Base-by-base conservation (phyloP, 2,888 invertebrate genomes). In the Apoda limacodes region DNA sequence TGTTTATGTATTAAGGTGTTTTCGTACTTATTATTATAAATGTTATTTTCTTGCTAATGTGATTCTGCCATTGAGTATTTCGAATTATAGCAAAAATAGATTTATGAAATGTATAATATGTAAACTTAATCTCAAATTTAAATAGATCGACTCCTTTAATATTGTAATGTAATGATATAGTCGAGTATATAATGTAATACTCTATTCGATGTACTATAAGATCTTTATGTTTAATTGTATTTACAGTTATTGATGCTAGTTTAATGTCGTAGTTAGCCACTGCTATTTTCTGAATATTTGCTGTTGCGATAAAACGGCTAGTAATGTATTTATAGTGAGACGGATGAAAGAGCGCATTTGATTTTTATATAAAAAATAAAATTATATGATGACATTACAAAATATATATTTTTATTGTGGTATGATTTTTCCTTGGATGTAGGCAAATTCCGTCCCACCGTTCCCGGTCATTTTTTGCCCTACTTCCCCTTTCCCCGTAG, bases 311-410 rank as follows among this genome's bases (percentile, higher is more conserved):
- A 55, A 52, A 60, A 57, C 43, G 59, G 65, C 67, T 54, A 62
- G 59, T 58, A 55, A 61, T 70, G 71, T 78, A 76, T 76, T 76
- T 78, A 78, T 74, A 72, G 55, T 54, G 58, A 61, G 75, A 71
- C 32, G 76, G 49, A 75, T 72, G 75, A 61, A 66, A 57, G 76
- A 57, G 57, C 57, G 70, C 66, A 72, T 72, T 72, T 67, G 70
- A 74, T 76, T 78, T 76, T 80, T 78, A 69, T 78, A 80, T 75
- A 69, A 70, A 76, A 69, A 17, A 72, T 74, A 76, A 72, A 78
- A 70, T 50, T 76, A 72, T 75, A 74, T 65, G 76, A 80, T 56
- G 63, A 74, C 66, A 50, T 56, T 31, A 48, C 25, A 36, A n/a
- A n/a, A n/a, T n/a, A n/a, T n/a, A n/a, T n/a, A n/a, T n/a, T n/a